Evolutionary conservation across 2,888 invertebrate genomes (phyloP).

Genomic region (Tetramorium bicarinatum): DNA sequence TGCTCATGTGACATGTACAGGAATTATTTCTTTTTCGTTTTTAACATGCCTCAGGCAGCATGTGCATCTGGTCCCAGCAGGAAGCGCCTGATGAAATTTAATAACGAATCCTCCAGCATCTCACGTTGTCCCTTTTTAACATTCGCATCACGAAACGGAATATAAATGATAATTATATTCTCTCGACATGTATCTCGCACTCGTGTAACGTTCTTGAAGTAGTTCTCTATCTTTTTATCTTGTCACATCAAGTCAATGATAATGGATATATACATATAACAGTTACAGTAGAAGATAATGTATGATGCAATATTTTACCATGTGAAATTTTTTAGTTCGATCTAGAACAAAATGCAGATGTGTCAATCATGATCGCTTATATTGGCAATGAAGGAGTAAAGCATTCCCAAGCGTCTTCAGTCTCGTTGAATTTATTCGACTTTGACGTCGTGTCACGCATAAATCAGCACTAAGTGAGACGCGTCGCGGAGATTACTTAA

Average conservation of each 20-base stretch:
- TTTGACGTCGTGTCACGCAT: constrained; percentile 5
- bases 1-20: not conserved
- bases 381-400: not conserved
- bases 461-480: not conserved
- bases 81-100: constrained; percentile 18
- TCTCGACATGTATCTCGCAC: not conserved
- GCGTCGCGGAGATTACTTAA: not conserved
- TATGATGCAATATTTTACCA: not conserved
- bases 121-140: not conserved
- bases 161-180: not conserved
- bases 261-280: not conserved
- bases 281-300: no score
- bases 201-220: not conserved
- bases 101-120: constrained; percentile 15
- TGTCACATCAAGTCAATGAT: not conserved
- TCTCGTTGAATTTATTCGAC: constrained; percentile 24
- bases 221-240: not conserved
- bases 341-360: not conserved
- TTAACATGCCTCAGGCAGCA: not conserved
- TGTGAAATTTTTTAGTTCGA: not conserved
- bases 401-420: not conserved
- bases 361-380: not conserved
- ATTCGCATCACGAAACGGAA: not conserved
- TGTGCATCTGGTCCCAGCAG: not conserved
- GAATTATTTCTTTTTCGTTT: constrained; percentile 28